Evolutionary conservation across 2,888 invertebrate species (phyloP).

Genomic region (Labia minor): DNA sequence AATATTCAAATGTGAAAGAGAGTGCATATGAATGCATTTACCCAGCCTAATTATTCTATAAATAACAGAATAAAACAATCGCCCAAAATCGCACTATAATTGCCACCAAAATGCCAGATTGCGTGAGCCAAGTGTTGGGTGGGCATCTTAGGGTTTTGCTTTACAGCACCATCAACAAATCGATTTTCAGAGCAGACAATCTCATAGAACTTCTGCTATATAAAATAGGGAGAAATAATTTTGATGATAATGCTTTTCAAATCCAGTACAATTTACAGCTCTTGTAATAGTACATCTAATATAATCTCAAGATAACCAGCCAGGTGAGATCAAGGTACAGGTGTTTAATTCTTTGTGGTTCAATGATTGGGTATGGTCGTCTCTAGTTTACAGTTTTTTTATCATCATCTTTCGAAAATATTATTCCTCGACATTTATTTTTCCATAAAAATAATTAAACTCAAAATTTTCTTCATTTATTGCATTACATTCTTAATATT

Average conservation of each 20-base stretch:
- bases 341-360: constrained; percentile 20
- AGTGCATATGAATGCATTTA: constrained; percentile 22
- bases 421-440: neutral
- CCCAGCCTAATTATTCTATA: constrained; percentile 19
- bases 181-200: constrained; percentile 9
- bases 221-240: neutral
- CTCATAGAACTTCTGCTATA: constrained; percentile 7
- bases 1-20: constrained; percentile 24
- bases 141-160: constrained; percentile 13
- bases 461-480: neutral
- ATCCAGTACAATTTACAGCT: neutral
- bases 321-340: constrained; percentile 25
- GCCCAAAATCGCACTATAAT: neutral
- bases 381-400: neutral
- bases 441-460: neutral
- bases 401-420: neutral
- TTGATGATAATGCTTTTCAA: neutral
- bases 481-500: too few species aligned
- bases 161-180: constrained; percentile 3
- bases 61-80: constrained; percentile 5
- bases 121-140: neutral
- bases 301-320: constrained; percentile 13
- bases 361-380: constrained; percentile 16
- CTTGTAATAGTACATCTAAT: constrained; percentile 5
- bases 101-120: constrained; percentile 3